Evolutionary conservation across 2,888 invertebrate species (phyloP), one percentile per base, ranked within the genome.

Genomic region (Myopa tessellatipennis): DNA sequence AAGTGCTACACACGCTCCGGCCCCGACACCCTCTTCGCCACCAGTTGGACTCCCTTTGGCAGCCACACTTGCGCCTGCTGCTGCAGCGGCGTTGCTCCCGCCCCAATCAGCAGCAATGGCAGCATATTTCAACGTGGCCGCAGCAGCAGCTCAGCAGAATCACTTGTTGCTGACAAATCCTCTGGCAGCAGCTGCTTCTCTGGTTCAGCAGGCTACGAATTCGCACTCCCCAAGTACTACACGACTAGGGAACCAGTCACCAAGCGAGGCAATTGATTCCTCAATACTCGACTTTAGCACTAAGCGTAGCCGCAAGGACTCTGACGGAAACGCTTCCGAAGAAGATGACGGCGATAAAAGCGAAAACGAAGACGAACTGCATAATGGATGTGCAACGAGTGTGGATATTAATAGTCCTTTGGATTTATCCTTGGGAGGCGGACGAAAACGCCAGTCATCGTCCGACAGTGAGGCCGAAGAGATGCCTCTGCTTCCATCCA

Each of bases 41-140:
- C 92, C 94, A 81, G 92, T 93, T 67, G 93, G 93, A 58, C 91
- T 94, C 79, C 91, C 92, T 61, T 86, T 92, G 81, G 92, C 93
- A 0, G 92, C 93, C 7, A 93, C 94, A 3, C 90, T 94, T 83
- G 93, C 93, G 60, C 92, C 93, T 40, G 92, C 93, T 12, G 91
- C 91, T 26, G 91, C 91, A 38, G 92, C 92, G 40, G 91, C 92
- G 16, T 90, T 94, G 34, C 88, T 95, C 83, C 95, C 95, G 34
- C 93, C 94, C 50, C 95, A 95, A 88, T 94, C 95, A 5, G 95
- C 95, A 4, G 95, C 95, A 4, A 94, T 95, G 91, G 95, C 95
- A 38, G 95, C 95, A 7, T 95, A 95, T 87, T 91, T 95, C 77
- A 93, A 93, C 79, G 93, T 93, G 6, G 93, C 92, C 63, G 92